phyloP scores from a whole-genome alignment of 2,113 vertebrate species.

The Prietella phreatophila region DNA sequence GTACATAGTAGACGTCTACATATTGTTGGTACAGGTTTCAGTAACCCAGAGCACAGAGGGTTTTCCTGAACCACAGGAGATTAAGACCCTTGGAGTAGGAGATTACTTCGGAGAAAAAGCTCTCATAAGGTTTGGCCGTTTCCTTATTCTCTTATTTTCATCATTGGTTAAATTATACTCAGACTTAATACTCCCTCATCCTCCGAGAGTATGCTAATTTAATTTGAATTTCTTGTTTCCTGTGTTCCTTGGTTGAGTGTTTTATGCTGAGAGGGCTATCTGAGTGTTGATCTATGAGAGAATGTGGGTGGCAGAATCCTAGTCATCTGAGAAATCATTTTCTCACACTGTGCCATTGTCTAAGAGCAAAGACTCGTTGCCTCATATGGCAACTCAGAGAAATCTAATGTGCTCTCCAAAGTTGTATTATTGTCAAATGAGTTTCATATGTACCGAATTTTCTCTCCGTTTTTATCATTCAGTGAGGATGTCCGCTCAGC shows the following conservation, averaged over 20 bases:
- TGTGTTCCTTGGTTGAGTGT: background rate
- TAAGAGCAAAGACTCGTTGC: background rate
- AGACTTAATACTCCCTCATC: background rate
- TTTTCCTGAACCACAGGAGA: constrained; percentile 80
- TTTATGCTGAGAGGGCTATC: background rate
- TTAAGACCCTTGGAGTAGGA: constrained; percentile 85
- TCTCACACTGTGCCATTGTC: constrained; percentile 25
- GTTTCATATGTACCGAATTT: background rate
- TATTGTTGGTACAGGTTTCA: constrained; percentile 73
- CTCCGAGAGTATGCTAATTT: background rate
- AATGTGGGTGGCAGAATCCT: constrained; percentile 42
- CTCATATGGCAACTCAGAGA: background rate
- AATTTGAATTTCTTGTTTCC: background rate
- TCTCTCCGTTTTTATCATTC: constrained; percentile 19
- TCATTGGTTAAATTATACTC: background rate
- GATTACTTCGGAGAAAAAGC: constrained; percentile 95
- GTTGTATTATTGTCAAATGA: background rate
- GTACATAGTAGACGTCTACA: background rate
- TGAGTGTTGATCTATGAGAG: constrained; percentile 2
- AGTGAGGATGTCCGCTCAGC: constrained; percentile 93
- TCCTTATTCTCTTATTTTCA: background rate
- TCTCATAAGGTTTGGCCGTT: constrained; percentile 81
- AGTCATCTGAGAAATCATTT: constrained; percentile 35
- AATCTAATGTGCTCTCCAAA: background rate
- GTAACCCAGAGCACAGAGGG: constrained; percentile 86